A percentile compares a stretch with the other conserved stretches of the same genome.
These are phyloP conservation scores for Benitochromis conjunctus DNA, from an alignment of 2,113 vertebrate genomes.

Conservation along the genomic window DNA sequence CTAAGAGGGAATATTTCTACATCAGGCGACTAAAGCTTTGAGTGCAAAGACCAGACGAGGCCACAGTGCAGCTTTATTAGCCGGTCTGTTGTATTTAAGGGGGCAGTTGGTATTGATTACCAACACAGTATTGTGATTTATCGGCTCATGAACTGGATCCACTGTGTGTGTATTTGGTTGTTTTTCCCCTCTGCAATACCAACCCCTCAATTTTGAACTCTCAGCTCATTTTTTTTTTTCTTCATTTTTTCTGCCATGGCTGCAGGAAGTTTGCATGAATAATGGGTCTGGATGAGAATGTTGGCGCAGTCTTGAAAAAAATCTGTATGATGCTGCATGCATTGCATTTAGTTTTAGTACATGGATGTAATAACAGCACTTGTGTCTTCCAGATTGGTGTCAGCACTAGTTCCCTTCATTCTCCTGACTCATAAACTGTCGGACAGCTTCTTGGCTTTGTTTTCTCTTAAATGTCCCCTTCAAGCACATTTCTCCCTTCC, in stretches of 20 bases:
- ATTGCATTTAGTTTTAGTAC: not conserved
- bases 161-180: not conserved
- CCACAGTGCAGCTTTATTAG: not conserved
- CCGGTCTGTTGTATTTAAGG: not conserved
- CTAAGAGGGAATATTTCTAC: not conserved
- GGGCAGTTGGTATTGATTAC: slow-evolving; percentile 17
- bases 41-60: not conserved
- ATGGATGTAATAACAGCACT: not conserved
- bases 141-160: not conserved
- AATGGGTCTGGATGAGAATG: not conserved
- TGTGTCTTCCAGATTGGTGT: slow-evolving; percentile 24
- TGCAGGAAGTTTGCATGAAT: not conserved
- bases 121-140: slow-evolving; percentile 7
- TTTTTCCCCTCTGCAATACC: not conserved
- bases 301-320: not conserved
- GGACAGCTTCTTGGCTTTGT: slow-evolving; percentile 30
- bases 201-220: not conserved
- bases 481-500: slow-evolving; percentile 2
- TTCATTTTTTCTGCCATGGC: not conserved
- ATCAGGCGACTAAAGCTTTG: not conserved
- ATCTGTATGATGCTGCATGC: not conserved
- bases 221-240: not conserved
- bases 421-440: not conserved
- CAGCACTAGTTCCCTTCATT: slow-evolving; percentile 15
- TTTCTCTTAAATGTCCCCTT: slow-evolving; percentile 15